Conservation (phyloP, 1,140 invertebrate species). For the Drosophila kikkawai region DNA sequence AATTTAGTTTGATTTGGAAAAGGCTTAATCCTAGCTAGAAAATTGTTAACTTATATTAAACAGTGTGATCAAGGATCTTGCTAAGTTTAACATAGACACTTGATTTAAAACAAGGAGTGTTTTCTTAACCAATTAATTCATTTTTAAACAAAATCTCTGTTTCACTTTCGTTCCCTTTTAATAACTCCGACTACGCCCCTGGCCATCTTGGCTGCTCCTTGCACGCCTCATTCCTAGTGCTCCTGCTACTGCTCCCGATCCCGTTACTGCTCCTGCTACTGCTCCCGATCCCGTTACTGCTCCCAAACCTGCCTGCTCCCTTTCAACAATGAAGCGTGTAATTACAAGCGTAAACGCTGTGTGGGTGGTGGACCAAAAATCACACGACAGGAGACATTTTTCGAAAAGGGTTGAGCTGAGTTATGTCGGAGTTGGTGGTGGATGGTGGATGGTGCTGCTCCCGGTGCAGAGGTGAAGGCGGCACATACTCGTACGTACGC, state of each 20-base stretch:
- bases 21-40: too few species aligned
- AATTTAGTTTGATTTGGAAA: background rate
- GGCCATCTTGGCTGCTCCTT: slow-evolving; percentile 30
- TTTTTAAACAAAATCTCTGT: background rate
- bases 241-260: slow-evolving; percentile 1
- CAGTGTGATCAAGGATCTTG: background rate
- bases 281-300: background rate
- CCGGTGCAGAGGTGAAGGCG: slow-evolving; percentile 37
- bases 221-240: slow-evolving; percentile 3
- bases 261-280: slow-evolving; percentile 9
- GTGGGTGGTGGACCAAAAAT: slow-evolving; percentile 59
- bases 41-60: background rate
- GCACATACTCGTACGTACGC: slow-evolving; percentile 64
- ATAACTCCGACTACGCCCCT: background rate
- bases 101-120: background rate
- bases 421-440: slow-evolving; percentile 45
- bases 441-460: slow-evolving; percentile 17
- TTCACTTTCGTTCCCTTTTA: too few species aligned
- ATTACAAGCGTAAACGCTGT: slow-evolving; percentile 83
- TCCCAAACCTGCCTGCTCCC: slow-evolving; percentile 17
- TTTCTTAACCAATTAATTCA: background rate
- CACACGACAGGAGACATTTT: slow-evolving; percentile 76
- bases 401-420: slow-evolving; percentile 80
- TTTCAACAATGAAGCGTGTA: slow-evolving; percentile 84
- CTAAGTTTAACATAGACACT: background rate